Base-by-base conservation (phyloP, 2,888 invertebrate species). In the Hirtodrosophila confusa region DNA sequence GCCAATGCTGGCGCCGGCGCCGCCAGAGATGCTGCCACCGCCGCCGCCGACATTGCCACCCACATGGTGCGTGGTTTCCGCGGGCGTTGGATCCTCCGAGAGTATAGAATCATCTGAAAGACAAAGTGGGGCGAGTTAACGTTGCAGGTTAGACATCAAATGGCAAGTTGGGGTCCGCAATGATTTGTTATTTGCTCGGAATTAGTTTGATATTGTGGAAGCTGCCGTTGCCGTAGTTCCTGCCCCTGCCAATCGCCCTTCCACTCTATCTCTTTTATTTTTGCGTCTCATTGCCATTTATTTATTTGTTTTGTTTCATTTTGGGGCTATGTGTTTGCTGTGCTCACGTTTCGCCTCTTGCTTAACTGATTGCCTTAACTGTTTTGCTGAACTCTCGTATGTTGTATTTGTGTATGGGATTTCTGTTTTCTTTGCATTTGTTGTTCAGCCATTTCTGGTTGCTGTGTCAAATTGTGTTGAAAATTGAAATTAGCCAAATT, bases 31-130 rank as follows among this genome's bases (percentile, higher is more conserved):
- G 27, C 75, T 70, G 37, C 73, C 58, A 45, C 60, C 33, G 48
- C 75, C 63, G 37, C 54, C 57, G 56, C 58, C 71, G 56, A 74
- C 72, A 29, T 78, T 73, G 51, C 88, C 82, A 44, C 88, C 85
- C 43, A 76, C 89, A 78, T 92, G 92, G 82, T 92, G 92, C 64
- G 92, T 91, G 57, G 92, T 92, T 88, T 92, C 92, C 75, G 92
- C 92, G 69, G 92, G 92, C 75, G 92, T 92, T 48, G 92, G 92
- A 89, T 92, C 92, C 87, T 92, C 92, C 44, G 92, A 91, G 80
- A 91, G 88, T 76, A 91, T 91, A 61, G 92, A 90, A 88, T 92
- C 92, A 84, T 92, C 92, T 92, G 77, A 17, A 49, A 62, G 17
- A 33, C 11, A 39, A 48, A 51, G 57, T 55, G 62, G 11, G 44